Conservation (phyloP, 2,113 vertebrate species). For the Odobenus rosmarus region DNA sequence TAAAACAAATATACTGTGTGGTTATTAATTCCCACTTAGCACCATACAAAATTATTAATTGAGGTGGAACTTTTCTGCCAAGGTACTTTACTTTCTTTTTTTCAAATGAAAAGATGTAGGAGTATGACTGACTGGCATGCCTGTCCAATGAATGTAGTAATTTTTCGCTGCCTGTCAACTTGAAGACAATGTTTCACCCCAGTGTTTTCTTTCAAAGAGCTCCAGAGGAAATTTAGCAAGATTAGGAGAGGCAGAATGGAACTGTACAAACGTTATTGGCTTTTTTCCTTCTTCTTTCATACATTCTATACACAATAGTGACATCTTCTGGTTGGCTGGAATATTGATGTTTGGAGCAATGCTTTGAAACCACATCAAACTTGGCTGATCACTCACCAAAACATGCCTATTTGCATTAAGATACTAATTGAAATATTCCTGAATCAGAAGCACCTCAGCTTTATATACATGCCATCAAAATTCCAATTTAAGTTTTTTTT, state of each 20-base stretch:
- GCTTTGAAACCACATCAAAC: not conserved
- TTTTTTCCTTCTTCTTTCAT: not conserved
- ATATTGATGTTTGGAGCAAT: not conserved
- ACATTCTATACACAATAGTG: slow-evolving; percentile 80
- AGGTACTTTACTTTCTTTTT: slow-evolving; percentile 40
- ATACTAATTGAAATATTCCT: not conserved
- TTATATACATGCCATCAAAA: not conserved
- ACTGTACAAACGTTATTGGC: slow-evolving; percentile 1
- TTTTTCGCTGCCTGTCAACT: slow-evolving; percentile 73
- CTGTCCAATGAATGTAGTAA: slow-evolving; percentile 21
- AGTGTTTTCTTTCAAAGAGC: slow-evolving; percentile 72
- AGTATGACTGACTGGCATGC: slow-evolving; percentile 39
- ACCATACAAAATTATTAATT: slow-evolving; percentile 57
- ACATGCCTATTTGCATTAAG: not conserved
- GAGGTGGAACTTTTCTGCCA: slow-evolving; percentile 60
- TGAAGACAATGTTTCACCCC: slow-evolving; percentile 71
- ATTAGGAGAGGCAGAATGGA: slow-evolving; percentile 66
- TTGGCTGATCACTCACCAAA: not conserved
- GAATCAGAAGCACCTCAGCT: not conserved
- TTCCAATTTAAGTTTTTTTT: not conserved
- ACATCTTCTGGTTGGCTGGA: slow-evolving; percentile 83
- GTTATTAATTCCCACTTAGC: slow-evolving; percentile 69
- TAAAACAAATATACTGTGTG: slow-evolving; percentile 54
- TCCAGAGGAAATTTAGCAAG: slow-evolving; percentile 66
- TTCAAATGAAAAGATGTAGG: slow-evolving; percentile 64